Evolutionary conservation across 2,797 vertebrate species (phyloP).

Genomic region (Characodon lateralis): DNA sequence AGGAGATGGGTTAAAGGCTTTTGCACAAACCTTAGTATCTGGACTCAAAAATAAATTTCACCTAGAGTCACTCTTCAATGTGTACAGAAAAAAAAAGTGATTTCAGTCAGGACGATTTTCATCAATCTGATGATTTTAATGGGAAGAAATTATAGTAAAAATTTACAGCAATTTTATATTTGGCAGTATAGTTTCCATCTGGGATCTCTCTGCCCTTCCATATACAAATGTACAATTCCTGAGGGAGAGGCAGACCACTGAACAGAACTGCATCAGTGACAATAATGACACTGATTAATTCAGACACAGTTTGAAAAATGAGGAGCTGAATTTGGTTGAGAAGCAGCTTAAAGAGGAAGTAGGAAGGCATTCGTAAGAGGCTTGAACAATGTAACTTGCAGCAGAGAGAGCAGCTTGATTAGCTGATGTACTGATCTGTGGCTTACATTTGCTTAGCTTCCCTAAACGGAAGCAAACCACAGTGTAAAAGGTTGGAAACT

Average conservation of each 20-base stretch:
- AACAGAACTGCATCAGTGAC: background rate
- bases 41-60: background rate
- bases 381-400: background rate
- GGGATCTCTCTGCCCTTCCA: background rate
- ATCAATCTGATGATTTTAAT: background rate
- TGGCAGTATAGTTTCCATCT: background rate
- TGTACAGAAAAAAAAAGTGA: background rate
- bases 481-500: background rate
- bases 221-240: background rate
- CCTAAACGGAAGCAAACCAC: background rate
- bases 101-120: background rate
- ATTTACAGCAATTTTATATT: background rate
- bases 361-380: background rate
- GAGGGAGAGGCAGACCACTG: background rate
- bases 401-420: conserved; percentile 1
- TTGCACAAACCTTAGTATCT: background rate
- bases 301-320: background rate
- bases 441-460: background rate
- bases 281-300: conserved; percentile 1
- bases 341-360: background rate
- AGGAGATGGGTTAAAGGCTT: background rate
- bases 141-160: background rate
- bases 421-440: conserved; percentile 2
- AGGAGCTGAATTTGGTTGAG: background rate
- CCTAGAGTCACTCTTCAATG: background rate